Base-by-base conservation (phyloP, 1,140 invertebrate species). In the Drosophila oshimai region DNA sequence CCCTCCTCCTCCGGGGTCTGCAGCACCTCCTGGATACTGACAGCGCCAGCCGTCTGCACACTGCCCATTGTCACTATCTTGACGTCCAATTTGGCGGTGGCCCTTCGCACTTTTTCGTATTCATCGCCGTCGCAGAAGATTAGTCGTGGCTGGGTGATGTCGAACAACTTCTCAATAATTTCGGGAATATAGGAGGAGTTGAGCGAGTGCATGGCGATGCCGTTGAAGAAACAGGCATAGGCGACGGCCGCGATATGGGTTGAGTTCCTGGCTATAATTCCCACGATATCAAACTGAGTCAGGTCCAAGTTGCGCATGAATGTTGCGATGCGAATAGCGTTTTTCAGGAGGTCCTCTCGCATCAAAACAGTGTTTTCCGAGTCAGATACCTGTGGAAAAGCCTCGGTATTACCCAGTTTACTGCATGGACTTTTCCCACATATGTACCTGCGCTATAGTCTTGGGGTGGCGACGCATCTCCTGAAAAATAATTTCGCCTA, bases 51-150 rank as follows among this genome's bases (percentile, higher is more conserved):
- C n/a, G n/a, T n/a, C n/a, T n/a, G n/a, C n/a, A n/a, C n/a, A n/a
- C 73, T 69, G 0, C 64, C 45, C 41, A 89, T 69, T 7, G 73
- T 87, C 15, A 73, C 58, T 1, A 89, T 74, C 28, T 68, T 53
- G 0, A 50, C 58, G 10, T 60, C 13, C 2, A 72, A 24, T 0
- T 55, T 22, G 2, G 31, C 1, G 0, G 70, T 70, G 17, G 69
- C 70, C 0, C 26, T 26, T 9, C 58, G 57, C 0, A 89, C 28
- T 20, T 55, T 75, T 1, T 65, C 53, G 29, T 70, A 76, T 6
- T 78, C 65, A 31, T 68, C 67, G 0, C 72, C 77, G 57, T 90
- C 89, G 26, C 89, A 90, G 51, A 90, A 90, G 9, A 90, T 68
- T 0, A 90, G 22, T 1, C 57, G 42, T 0, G 89, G 89, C 31